Evolutionary conservation across 2,888 invertebrate species (phyloP), one percentile per base, ranked within the genome.

Genomic region (Macrophya alboannulata): DNA sequence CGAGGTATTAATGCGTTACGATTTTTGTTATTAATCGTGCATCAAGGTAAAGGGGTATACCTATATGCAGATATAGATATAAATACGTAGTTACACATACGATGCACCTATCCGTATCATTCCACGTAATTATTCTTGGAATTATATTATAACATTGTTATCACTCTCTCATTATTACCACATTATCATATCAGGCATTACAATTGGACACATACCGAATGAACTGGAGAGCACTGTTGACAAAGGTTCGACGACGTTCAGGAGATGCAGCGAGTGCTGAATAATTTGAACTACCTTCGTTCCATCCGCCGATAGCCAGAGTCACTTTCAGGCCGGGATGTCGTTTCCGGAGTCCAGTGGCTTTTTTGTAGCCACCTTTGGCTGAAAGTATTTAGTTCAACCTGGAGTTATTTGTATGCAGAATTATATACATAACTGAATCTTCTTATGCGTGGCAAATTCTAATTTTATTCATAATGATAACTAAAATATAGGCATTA

Each of bases 251-350:
- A 79, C 98, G 95, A 81, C 95, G 94, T 21, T 95, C 95, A 0
- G 96, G 94, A 79, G 95, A 95, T 3, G 96, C 95, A 0, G 96
- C 97, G 94, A 98, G 94, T 62, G 94, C 94, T 21, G 97, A 97
- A 92, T 96, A 97, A 88, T 96, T 96, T 5, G 94, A 92, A 0
- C 98, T 98, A 0, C 98, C 98, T 92, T 98, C 98, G 92, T 98
- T 98, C 98, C 98, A 98, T 0, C 98, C 98, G 0, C 98, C 98
- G 62, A 98, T 97, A 0, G 98, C 98, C 15, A 98, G 92, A 3
- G 96, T 95, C 5, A 97, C 96, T 91, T 95, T 94, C 72, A 98
- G 92, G 89, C 96, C 96, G 0, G 97, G 97, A 92, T 97, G 95
- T 15, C 94, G 94, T 76, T 95, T 92, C 89, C 96, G 97, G 0